phyloP scores from a whole-genome alignment of 1,140 invertebrate genomes.

The Zaprionus capensis region DNA sequence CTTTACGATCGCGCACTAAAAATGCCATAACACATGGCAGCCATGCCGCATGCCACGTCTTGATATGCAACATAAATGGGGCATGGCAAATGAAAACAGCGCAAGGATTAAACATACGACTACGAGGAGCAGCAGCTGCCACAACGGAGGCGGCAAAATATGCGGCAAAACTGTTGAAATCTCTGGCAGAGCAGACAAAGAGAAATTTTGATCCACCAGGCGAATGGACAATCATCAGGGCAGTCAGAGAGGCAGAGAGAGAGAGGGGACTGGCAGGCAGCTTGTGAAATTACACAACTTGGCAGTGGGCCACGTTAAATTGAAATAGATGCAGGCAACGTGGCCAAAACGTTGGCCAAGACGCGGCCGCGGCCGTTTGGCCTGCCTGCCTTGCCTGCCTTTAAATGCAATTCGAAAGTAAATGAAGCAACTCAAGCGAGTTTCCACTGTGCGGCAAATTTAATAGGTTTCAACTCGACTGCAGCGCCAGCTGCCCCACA shows the following conservation, averaged over 20 bases:
- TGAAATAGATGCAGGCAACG: constrained; percentile 55
- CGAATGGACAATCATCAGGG: constrained; percentile 36
- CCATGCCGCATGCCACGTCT: constrained; percentile 27
- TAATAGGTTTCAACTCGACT: constrained; percentile 71
- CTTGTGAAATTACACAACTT: constrained; percentile 52
- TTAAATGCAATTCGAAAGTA: constrained; percentile 74
- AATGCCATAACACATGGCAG: constrained; percentile 51
- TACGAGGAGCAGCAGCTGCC: constrained; percentile 23
- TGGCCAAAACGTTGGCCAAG: constrained; percentile 35
- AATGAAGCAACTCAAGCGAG: constrained; percentile 65
- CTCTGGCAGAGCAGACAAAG: constrained; percentile 70
- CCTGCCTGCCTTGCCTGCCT: constrained; percentile 22
- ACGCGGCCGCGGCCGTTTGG: not conserved
- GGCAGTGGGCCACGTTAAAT: constrained; percentile 69
- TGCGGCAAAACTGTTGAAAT: constrained; percentile 51
- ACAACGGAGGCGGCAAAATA: constrained; percentile 32
- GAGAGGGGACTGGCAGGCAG: not conserved
- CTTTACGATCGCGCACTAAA: constrained; percentile 53
- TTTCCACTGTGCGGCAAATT: constrained; percentile 57
- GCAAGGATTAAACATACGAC: constrained; percentile 62
- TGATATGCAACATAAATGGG: constrained; percentile 66
- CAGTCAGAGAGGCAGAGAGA: not conserved
- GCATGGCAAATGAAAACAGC: constrained; percentile 69
- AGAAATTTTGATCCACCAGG: constrained; percentile 69
- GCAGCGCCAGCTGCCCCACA: constrained; percentile 53